Base-by-base conservation (phyloP, 2,888 invertebrate species). In the Frankliniella fusca region DNA sequence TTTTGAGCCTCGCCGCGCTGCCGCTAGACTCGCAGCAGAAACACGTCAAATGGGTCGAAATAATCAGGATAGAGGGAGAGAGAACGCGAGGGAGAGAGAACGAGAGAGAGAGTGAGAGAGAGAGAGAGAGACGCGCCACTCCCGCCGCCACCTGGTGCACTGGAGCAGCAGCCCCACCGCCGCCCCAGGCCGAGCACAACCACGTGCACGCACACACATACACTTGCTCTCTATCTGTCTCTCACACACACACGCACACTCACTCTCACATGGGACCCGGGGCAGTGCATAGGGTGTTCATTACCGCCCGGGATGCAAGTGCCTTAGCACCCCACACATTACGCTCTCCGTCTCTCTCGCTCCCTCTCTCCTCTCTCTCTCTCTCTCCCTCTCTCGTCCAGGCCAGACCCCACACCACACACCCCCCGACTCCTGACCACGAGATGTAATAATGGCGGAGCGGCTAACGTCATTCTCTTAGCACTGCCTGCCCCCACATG, bases 371-470 rank as follows among this genome's bases (percentile, higher is more conserved):
- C 3, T 38, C 38, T 38, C 38, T 38, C 38, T 38, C 38, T 38
- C 38, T 38, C 38, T 38, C 61, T 7, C 61, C 0, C 18, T 5
- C 61, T 18, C 61, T 15, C 61, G 18, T 3, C 61, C 11, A 11
- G 20, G 54, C 54, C 54, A 18, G 15, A 70, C 70, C 23, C 9
- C 70, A n/a, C n/a, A 23, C 70, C 23, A 0, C 70, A 9, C 70
- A n/a, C n/a, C 70, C 70, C 23, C 7, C 70, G n/a, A 11, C 70
- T 23, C 27, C 23, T 76, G 70, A 76, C 70, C 70, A 76, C 70
- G 23, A 76, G 70, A 76, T 76, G 70, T 76, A 76, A 76, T 76
- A 76, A 76, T 27, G 70, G 70, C 23, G 27, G 38, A 76, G 61
- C 70, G 27, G 70, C 70, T 76, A 27, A 76, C 70, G 70, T 76